These are phyloP conservation scores for Hyperoplus immaculatus DNA, from an alignment of 2,797 vertebrate species.

Conservation along the genomic window DNA sequence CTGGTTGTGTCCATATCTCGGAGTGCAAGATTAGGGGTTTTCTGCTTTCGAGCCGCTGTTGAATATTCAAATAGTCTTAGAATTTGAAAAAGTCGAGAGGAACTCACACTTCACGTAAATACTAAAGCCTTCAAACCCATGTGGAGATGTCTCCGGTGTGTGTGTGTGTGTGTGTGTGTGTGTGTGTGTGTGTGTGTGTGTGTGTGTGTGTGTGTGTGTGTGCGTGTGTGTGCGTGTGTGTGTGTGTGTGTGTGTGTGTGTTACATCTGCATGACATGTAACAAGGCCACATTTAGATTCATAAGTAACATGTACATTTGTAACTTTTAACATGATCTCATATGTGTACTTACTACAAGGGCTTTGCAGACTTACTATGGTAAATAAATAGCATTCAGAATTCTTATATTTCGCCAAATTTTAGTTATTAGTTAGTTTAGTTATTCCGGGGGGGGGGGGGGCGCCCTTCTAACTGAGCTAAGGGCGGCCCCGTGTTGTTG, in stretches of 20 bases:
- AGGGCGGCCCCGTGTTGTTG: too few relatives aligned
- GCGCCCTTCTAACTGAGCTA: too few relatives aligned
- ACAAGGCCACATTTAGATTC: constrained; percentile 8
- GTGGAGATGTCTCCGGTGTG: not conserved
- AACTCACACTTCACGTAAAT: constrained; percentile 15
- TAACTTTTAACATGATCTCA: not conserved
- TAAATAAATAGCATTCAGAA: too few relatives aligned
- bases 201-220: too few relatives aligned
- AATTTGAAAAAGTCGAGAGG: constrained; percentile 18
- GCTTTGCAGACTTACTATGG: too few relatives aligned
- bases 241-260: not conserved
- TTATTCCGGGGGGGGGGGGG: too few relatives aligned
- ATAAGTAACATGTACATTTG: not conserved
- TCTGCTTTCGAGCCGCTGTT: constrained; percentile 42
- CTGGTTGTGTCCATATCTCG: constrained; percentile 64
- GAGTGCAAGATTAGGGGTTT: constrained; percentile 71
- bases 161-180: too few relatives aligned
- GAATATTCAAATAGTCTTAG: constrained; percentile 57
- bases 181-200: too few relatives aligned
- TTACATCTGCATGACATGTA: not conserved
- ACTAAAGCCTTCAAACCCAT: constrained; percentile 19
- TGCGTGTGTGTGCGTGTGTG: too few relatives aligned
- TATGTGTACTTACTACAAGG: not conserved
- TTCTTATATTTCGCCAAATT: too few relatives aligned
- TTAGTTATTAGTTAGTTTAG: too few relatives aligned